Evolutionary conservation across 2,888 invertebrate genomes (phyloP).

Genomic region (Dioctria rufipes): DNA sequence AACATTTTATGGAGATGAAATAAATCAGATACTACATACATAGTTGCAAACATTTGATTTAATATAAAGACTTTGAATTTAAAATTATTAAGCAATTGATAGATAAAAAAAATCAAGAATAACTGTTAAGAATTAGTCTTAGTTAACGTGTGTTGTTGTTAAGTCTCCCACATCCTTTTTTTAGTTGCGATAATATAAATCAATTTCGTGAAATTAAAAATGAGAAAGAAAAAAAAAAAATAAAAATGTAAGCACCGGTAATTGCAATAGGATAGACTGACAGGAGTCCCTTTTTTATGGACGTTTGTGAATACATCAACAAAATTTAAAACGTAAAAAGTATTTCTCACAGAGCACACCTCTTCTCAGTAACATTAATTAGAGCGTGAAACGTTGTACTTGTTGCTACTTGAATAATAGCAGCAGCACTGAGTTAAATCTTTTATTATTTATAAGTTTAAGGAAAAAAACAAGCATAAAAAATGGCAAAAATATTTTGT

Average conservation of each 20-base stretch:
- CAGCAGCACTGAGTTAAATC: constrained; percentile 6
- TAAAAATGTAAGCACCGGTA: not conserved
- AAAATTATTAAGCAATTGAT: constrained; percentile 18
- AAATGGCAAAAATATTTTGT: constrained; percentile 50
- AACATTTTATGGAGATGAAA: constrained; percentile 19
- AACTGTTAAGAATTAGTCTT: constrained; percentile 28
- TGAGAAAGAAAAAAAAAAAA: constrained; percentile 11
- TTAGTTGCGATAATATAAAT: not conserved
- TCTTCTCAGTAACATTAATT: not conserved
- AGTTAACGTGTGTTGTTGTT: constrained; percentile 23
- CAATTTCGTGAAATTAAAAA: not conserved
- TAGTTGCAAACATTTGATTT: constrained; percentile 8
- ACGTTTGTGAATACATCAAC: constrained; percentile 7
- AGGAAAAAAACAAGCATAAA: constrained; percentile 1
- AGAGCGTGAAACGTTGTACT: constrained; percentile 31
- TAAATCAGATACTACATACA: constrained; percentile 21
- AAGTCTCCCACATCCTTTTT: not conserved
- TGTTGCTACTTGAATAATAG: constrained; percentile 23
- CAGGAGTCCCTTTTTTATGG: not conserved
- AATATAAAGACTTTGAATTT: constrained; percentile 28
- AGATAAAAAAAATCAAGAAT: not conserved
- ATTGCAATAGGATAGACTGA: constrained; percentile 18
- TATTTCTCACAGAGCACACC: constrained; percentile 28
- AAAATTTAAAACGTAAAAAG: constrained; percentile 19
- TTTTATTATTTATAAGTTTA: constrained; percentile 35